Conservation (phyloP, 2,797 vertebrate species). For the Sebastes nivosus region DNA sequence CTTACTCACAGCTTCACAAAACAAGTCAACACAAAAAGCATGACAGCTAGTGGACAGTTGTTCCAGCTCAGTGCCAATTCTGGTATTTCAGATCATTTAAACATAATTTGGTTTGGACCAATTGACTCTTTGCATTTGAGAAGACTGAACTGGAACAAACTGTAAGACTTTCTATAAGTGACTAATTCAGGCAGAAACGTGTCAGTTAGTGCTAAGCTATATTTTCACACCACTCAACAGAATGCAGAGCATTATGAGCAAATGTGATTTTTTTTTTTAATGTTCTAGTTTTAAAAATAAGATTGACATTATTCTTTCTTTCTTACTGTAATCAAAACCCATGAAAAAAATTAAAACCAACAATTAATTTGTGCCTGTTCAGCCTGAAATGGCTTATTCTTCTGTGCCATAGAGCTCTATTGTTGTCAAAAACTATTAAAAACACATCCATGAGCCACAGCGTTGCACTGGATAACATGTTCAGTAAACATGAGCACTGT, state of each 20-base stretch:
- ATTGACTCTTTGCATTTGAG: neutral
- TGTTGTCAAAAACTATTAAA: no score
- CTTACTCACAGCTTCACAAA: constrained; percentile 90
- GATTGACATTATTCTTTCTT: neutral
- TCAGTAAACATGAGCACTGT: neutral
- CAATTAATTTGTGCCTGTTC: accelerated
- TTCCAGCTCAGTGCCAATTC: constrained; percentile 44
- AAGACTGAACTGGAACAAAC: constrained; percentile 55
- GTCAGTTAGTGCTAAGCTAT: neutral
- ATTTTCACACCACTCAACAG: neutral
- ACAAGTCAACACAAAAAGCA: constrained; percentile 78
- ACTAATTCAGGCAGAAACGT: neutral
- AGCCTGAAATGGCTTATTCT: neutral
- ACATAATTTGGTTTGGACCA: neutral
- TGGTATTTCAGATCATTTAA: neutral
- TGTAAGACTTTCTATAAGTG: neutral
- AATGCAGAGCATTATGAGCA: neutral
- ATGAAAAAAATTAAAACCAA: neutral
- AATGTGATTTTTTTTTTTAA: neutral
- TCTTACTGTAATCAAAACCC: neutral
- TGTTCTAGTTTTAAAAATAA: neutral
- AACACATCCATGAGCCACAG: no score
- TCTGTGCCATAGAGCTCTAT: accelerated
- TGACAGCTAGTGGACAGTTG: constrained; percentile 28
- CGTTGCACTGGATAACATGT: no score